Conservation (phyloP, 1,140 invertebrate genomes). For the Cydia splendana region DNA sequence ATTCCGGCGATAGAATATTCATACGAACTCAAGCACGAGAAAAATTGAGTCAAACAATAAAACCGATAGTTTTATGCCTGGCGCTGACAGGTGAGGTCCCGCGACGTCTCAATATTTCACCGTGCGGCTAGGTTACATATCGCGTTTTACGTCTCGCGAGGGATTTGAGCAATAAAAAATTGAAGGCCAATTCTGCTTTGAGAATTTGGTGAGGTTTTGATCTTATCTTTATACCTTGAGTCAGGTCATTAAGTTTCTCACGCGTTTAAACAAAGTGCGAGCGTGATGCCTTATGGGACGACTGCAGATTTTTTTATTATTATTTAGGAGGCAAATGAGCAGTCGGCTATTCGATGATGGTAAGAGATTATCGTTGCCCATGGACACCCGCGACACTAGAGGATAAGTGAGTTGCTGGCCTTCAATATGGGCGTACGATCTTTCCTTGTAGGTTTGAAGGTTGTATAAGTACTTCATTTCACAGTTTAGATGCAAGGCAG, state of each 20-base stretch:
- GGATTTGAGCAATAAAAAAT: conserved; percentile 16
- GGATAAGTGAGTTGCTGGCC: too few species aligned
- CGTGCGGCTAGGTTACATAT: background rate
- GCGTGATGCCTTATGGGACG: too few species aligned
- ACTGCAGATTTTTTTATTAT: background rate
- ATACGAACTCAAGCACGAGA: conserved; percentile 49
- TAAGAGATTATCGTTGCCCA: too few species aligned
- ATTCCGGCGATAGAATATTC: conserved; percentile 48
- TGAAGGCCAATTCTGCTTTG: background rate
- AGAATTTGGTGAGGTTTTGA: background rate
- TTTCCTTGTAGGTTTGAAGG: too few species aligned
- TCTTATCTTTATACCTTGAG: too few species aligned
- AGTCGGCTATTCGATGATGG: background rate
- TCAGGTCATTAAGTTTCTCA: too few species aligned
- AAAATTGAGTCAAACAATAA: conserved; percentile 61
- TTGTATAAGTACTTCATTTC: too few species aligned
- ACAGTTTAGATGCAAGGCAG: too few species aligned
- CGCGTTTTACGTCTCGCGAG: conserved; percentile 14
- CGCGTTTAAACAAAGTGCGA: too few species aligned
- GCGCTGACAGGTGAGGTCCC: conserved; percentile 48
- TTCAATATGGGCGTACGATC: too few species aligned
- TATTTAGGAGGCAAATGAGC: background rate
- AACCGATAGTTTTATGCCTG: conserved; percentile 61
- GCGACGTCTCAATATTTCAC: conserved; percentile 16
- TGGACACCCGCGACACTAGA: too few species aligned